Conservation (phyloP, 2,888 invertebrate species). For the Brachyptera risi region DNA sequence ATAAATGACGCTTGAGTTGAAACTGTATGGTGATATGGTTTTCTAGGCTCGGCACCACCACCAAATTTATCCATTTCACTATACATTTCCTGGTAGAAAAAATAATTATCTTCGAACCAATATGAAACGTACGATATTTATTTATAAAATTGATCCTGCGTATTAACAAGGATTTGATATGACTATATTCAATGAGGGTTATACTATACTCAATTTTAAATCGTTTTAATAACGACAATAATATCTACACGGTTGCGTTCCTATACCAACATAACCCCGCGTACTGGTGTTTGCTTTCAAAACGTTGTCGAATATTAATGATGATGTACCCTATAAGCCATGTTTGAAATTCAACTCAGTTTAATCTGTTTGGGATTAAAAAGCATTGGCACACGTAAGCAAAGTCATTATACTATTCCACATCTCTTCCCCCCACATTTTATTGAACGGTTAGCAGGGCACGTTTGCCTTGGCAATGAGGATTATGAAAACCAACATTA, state of each 20-base stretch:
- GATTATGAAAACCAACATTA: slow-evolving; percentile 17
- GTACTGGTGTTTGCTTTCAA: background rate
- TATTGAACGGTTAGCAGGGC: background rate
- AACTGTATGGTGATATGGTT: too few species aligned
- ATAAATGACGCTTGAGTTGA: too few species aligned
- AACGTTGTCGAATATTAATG: background rate
- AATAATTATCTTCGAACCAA: too few species aligned
- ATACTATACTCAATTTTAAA: slow-evolving; percentile 1
- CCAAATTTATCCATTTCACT: too few species aligned
- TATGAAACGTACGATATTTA: too few species aligned
- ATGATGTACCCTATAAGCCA: slow-evolving; percentile 2
- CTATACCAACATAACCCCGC: background rate
- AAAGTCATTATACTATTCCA: slow-evolving; percentile 8
- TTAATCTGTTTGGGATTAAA: slow-evolving; percentile 30
- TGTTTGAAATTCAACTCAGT: slow-evolving; percentile 23
- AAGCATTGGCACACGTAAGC: slow-evolving; percentile 22
- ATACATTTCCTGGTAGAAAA: too few species aligned
- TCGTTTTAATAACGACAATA: background rate
- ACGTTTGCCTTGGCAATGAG: slow-evolving; percentile 23
- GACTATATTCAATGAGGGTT: too few species aligned
- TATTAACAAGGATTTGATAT: too few species aligned
- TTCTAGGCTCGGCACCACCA: too few species aligned
- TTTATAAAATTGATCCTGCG: too few species aligned
- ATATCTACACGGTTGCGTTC: slow-evolving; percentile 1
- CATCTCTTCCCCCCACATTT: background rate